Conservation (phyloP, 1,140 invertebrate genomes). For the Gryllus bimaculatus region DNA sequence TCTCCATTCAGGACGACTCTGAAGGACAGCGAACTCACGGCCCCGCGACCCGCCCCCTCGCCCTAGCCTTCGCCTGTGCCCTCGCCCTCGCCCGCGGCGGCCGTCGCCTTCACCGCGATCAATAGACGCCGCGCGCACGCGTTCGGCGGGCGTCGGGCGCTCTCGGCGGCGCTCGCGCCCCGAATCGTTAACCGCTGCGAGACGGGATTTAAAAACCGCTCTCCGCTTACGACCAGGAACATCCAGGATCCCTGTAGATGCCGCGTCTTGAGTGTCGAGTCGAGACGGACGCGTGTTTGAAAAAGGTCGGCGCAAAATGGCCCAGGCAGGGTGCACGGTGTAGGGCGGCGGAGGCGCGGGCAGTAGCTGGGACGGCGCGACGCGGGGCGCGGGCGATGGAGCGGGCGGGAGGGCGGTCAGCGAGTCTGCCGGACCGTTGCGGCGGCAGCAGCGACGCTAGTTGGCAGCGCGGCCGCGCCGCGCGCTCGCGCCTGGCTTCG, state of each 20-base stretch:
- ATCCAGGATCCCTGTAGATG: not conserved
- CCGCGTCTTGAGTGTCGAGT: not conserved
- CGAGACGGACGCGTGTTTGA: not conserved
- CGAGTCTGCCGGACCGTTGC: too few relatives aligned
- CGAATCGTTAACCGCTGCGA: not conserved
- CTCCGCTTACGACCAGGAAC: not conserved
- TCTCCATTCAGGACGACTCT: not conserved
- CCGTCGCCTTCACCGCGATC: not conserved
- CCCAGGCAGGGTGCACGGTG: not conserved
- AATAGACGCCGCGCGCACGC: not conserved
- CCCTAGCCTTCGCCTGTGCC: not conserved
- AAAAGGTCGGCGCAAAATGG: not conserved
- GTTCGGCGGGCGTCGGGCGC: not conserved
- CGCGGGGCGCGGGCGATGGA: too few relatives aligned
- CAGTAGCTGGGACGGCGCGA: too few relatives aligned
- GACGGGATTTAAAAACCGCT: not conserved
- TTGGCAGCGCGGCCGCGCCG: not conserved
- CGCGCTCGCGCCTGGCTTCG: not conserved
- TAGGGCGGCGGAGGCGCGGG: not conserved
- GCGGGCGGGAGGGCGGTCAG: too few relatives aligned
- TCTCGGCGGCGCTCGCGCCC: not conserved
- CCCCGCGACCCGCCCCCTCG: too few relatives aligned
- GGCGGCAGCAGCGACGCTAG: not conserved
- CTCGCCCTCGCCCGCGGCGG: not conserved
- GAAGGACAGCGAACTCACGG: not conserved